Evolutionary conservation across 2,797 vertebrate genomes (phyloP).

Genomic region (Hephaestus fuliginosus): DNA sequence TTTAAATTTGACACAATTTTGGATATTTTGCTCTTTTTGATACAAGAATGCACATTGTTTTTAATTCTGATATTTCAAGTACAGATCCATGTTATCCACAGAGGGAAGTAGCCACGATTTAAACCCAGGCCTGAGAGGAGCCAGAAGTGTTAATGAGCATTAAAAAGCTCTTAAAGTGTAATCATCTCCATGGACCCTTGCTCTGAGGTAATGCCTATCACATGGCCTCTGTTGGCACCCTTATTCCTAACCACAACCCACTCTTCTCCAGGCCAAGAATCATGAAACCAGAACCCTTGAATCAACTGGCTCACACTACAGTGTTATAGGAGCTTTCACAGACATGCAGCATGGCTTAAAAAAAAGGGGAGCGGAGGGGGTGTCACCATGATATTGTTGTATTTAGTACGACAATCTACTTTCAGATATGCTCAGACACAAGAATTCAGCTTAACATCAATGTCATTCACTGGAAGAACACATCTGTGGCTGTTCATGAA

Average conservation of each 20-base stretch:
- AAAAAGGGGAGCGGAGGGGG: conserved; percentile 2
- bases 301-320: conserved; percentile 39
- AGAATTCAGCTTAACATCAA: conserved; percentile 7
- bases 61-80: neutral
- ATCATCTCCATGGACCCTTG: conserved; percentile 83
- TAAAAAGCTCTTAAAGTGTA: conserved; percentile 87
- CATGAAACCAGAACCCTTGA: conserved; percentile 56
- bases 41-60: neutral
- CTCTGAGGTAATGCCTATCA: conserved; percentile 83
- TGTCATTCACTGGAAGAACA: conserved; percentile 18
- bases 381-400: conserved; percentile 12
- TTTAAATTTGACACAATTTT: conserved; percentile 10
- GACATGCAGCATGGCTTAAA: neutral
- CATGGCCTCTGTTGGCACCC: conserved; percentile 68
- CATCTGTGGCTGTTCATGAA: conserved; percentile 20
- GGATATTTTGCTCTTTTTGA: neutral
- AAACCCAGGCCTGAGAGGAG: conserved; percentile 79
- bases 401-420: neutral
- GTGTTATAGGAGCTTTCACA: conserved; percentile 7
- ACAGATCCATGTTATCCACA: conserved; percentile 6
- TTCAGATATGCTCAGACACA: neutral
- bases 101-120: conserved; percentile 56
- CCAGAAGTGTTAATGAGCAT: conserved; percentile 89
- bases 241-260: conserved; percentile 51
- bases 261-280: conserved; percentile 59